Percentiles rank a stretch among this genome's conserved stretches.
These are phyloP conservation scores for Cliona cf. orientalis DNA, from an alignment of 37 sponge, comb jelly and placozoan species.

Conservation along the genomic window DNA sequence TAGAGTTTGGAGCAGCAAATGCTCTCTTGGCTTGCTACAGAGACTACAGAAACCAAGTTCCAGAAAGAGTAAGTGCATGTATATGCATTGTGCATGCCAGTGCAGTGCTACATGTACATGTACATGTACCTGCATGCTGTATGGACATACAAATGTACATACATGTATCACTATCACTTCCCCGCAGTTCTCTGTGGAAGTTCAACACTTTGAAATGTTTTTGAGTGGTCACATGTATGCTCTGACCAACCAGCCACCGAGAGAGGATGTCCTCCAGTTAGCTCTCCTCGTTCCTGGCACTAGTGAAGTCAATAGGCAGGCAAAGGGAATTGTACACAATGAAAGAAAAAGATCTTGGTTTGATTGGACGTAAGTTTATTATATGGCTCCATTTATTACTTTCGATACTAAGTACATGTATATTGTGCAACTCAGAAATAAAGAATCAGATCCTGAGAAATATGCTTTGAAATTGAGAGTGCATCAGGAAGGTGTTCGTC, in stretches of 20 bases:
- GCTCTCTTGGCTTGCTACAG: constrained; percentile 32
- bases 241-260: constrained; percentile 10
- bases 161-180: neutral
- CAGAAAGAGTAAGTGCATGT: constrained; percentile 32
- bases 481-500: constrained; percentile 20
- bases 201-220: constrained; percentile 52
- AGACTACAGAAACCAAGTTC: constrained; percentile 13
- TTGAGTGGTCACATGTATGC: constrained; percentile 57
- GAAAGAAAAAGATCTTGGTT: constrained; percentile 36
- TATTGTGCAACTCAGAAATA: constrained; percentile 30
- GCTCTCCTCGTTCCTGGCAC: constrained; percentile 34
- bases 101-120: neutral
- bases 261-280: constrained; percentile 45
- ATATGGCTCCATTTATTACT: constrained; percentile 2
- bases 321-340: neutral
- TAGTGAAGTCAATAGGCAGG: constrained; percentile 40
- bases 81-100: too few relatives aligned
- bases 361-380: constrained; percentile 37
- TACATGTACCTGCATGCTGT: neutral
- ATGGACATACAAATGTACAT: neutral
- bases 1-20: constrained; percentile 28
- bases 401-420: neutral
- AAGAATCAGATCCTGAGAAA: constrained; percentile 58
- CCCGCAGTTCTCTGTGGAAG: constrained; percentile 25
- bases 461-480: constrained; percentile 50